Evolutionary conservation across 64 coral and sea anemone genomes (phyloP), one percentile per base, ranked within the genome.

Genomic region (Montipora foliosa): DNA sequence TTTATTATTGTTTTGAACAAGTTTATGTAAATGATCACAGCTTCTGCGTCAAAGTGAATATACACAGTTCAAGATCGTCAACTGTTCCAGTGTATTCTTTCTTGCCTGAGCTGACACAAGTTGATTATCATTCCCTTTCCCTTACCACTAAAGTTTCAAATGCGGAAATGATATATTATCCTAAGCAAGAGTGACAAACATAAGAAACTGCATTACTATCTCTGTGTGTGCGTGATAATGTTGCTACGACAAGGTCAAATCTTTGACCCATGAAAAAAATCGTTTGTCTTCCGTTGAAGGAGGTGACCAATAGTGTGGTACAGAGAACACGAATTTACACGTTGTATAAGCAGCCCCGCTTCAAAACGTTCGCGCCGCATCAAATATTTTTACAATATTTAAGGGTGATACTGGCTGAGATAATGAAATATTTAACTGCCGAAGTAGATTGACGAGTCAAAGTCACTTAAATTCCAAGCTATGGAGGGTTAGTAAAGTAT

Each of bases 281-380:
- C 67, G 15, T 72, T 67, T 72, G 44, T 48, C 44, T 86, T 86
- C 82, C 44, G 37, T 17, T n/a, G 47, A 49, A 48, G 14, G 82
- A 22, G 9, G 62, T 67, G 47, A 12, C 66, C 82, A 86, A 71
- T 86, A 22, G 66, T 22, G 37, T 47, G 61, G 62, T 8, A n/a
- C 7, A 73, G 14, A 29, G 22, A 82, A 86, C 82, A 50, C 45
- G 82, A 86, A 86, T 86, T 86, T 86, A 29, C 82, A 86, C 64
- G 82, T 67, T 84, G 81, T 47, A 83, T 66, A 84, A 62, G 44
- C 70, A 45, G 21, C 66, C 19, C 3, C 17, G 8, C 66, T 86
- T 71, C 19, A 17, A 86, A 86, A 83, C 17, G 47, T 86, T 20
- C 8, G 55, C 20, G 44, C 57, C 4, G 58, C 52, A 25, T 20